Evolutionary conservation across 2,113 vertebrate species (phyloP), one percentile per base, ranked within the genome.

Genomic region (Pica pica): DNA sequence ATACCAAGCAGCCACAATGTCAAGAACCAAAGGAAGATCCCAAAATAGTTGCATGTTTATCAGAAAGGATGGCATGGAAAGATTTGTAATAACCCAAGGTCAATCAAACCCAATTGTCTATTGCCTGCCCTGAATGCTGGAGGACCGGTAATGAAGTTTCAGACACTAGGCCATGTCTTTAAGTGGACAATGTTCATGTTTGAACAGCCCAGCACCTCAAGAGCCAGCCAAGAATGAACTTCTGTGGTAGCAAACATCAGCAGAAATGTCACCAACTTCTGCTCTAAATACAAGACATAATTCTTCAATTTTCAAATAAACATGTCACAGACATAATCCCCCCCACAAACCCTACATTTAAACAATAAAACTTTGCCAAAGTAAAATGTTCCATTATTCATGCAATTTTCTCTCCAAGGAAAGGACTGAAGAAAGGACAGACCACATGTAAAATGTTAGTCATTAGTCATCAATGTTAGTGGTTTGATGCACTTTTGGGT

Each of bases 301-400:
- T 70, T 78, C n/a, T 96, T 83, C 73, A 81, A 35, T 86, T 81
- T 89, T 80, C 76, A 89, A 94, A 94, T 84, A 71, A 95, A 89
- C 79, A 74, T 6, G 2, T 26, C 35, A 28, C 16, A 49, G 21
- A 31, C 7, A 35, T 3, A 68, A 35, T 11, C 4, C 7, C 4
- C 8, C 20, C 8, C 20, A 3, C 13, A 23, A 15, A 21, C 27
- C 3, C 33, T 11, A 47, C 31, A 76, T 84, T 84, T 91, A 87
- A 89, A 81, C 52, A 90, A 75, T 23, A 83, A 91, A 88, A 57
- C 44, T 37, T 52, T 42, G 22, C n/a, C 64, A 89, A 83, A 90
- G 60, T 44, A 74, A 83, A 88, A 70, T 23, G 68, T 70, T 83
- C 30, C 80, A 90, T 37, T 71, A 44, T 75, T n/a, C 44, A 61